A percentile compares a stretch with the other conserved stretches of the same genome.
Evolutionary conservation across 2,888 invertebrate species (phyloP).

Genomic region (Malacosoma neustria): DNA sequence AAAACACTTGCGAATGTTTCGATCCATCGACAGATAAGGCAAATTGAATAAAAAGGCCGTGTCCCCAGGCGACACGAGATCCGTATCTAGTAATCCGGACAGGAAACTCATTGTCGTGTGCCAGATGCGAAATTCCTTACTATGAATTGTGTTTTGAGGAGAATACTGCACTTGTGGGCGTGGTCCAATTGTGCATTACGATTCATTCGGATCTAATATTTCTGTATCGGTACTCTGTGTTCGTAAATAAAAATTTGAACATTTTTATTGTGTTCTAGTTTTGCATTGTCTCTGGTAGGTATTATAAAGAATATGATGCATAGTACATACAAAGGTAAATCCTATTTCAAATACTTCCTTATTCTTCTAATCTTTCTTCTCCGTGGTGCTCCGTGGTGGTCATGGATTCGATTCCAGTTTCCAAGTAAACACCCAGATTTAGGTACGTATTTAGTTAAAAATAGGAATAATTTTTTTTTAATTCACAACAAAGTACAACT

Average conservation of each 20-base stretch:
- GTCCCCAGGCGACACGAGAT: conserved; percentile 54
- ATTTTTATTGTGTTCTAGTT: conserved; percentile 14
- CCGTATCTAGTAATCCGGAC: conserved; percentile 67
- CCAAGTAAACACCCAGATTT: too few relatives aligned
- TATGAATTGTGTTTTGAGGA: conserved; percentile 20
- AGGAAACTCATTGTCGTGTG: conserved; percentile 62
- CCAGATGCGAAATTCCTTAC: conserved; percentile 70
- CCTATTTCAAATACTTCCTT: too few relatives aligned
- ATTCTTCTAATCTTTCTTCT: too few relatives aligned
- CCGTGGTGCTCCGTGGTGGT: too few relatives aligned
- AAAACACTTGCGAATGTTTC: conserved; percentile 36
- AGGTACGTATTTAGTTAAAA: too few relatives aligned
- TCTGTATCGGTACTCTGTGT: conserved; percentile 13
- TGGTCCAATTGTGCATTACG: conserved; percentile 48
- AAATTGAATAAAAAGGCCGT: conserved; percentile 43
- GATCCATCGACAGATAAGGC: conserved; percentile 35
- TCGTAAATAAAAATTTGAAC: conserved; percentile 15
- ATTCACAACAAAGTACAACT: too few relatives aligned
- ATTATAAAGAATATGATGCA: too few relatives aligned
- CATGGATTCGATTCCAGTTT: too few relatives aligned
- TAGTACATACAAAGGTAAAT: too few relatives aligned
- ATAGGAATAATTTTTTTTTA: too few relatives aligned
- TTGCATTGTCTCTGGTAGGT: too few relatives aligned
- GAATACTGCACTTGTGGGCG: conserved; percentile 57
- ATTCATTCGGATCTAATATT: conserved; percentile 38